phyloP scores from a whole-genome alignment of 2,113 vertebrate genomes.

The Periophthalmus modestus region DNA sequence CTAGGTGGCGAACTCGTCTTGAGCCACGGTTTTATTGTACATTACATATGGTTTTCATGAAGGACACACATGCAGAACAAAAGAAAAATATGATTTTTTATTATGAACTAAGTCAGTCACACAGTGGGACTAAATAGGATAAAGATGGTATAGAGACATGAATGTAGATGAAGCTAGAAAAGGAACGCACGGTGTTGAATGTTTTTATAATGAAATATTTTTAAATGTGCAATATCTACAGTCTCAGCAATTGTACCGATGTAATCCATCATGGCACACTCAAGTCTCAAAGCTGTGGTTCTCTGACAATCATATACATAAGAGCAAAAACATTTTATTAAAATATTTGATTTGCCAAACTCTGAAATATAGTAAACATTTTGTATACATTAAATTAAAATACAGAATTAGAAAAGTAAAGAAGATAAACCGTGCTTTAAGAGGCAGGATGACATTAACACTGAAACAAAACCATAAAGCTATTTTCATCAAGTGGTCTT shows the following conservation, averaged over 20 bases:
- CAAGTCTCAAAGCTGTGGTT: neutral
- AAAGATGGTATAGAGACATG: neutral
- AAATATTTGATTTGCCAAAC: neutral
- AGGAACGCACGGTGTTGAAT: neutral
- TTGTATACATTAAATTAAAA: constrained; percentile 2
- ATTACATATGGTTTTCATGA: neutral
- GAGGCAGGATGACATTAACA: constrained; percentile 17
- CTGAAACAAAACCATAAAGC: constrained; percentile 9
- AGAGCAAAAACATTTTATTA: constrained; percentile 16
- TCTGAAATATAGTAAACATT: constrained; percentile 1
- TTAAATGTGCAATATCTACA: neutral
- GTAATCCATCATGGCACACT: neutral
- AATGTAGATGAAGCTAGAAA: neutral
- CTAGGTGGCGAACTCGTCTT: constrained; percentile 49
- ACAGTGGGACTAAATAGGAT: constrained; percentile 55
- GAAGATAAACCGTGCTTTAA: neutral
- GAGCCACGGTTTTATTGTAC: no score
- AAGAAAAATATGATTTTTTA: constrained; percentile 27
- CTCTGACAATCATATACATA: neutral
- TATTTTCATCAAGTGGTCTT: constrained; percentile 44
- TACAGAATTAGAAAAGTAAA: neutral
- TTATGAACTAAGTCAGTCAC: constrained; percentile 54
- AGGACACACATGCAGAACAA: neutral
- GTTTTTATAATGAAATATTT: neutral
- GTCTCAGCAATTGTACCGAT: neutral